These are phyloP conservation scores for Saguinus imperator DNA, from an alignment of 2,113 vertebrate genomes.

Conservation along the genomic window DNA sequence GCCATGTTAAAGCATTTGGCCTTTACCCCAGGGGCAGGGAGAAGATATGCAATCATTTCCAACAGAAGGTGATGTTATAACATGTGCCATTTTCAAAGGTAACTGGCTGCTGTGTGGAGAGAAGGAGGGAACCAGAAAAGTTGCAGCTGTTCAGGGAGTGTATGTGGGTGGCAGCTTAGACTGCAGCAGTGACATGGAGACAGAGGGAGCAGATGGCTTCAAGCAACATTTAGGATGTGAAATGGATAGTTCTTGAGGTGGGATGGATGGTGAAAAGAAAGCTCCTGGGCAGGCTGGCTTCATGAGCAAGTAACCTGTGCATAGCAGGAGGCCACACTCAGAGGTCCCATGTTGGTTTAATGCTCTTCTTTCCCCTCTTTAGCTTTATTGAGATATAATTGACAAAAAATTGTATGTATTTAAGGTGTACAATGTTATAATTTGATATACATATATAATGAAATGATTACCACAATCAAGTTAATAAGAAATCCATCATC, in stretches of 20 bases:
- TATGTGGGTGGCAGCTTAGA: not conserved
- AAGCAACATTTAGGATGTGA: not conserved
- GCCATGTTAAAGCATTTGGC: not conserved
- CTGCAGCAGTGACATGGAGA: not conserved
- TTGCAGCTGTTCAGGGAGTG: not conserved
- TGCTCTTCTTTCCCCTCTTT: not conserved
- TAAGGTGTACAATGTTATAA: not conserved
- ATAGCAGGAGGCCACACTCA: not conserved
- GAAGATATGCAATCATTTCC: not conserved
- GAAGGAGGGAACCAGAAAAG: not conserved
- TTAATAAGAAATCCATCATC: not conserved
- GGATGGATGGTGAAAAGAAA: not conserved
- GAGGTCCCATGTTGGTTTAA: not conserved
- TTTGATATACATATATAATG: not conserved
- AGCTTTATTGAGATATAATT: not conserved
- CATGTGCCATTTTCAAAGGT: not conserved
- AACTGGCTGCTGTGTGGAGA: not conserved
- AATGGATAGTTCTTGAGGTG: not conserved
- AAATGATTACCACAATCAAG: not conserved
- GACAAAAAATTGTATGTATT: not conserved
- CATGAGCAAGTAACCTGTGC: rapidly evolving
- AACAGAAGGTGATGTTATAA: not conserved
- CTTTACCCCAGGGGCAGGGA: not conserved
- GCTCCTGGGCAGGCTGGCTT: not conserved
- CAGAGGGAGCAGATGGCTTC: not conserved